Base-by-base conservation (phyloP, 37 sponge, comb jelly and placozoan species). In the Geodia barretti region DNA sequence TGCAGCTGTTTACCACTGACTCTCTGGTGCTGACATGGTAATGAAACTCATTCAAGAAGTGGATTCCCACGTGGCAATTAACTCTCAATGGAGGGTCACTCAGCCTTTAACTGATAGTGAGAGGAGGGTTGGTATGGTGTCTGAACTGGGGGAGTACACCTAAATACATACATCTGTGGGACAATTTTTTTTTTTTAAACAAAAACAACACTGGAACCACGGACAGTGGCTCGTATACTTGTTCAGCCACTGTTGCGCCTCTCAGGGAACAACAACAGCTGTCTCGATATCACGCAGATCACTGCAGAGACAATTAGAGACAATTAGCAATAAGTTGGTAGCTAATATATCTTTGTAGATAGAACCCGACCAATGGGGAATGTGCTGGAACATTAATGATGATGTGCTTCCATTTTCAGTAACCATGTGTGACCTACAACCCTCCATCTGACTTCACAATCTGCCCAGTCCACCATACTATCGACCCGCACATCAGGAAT, bases 381-480 rank as follows among this genome's bases (percentile, higher is more conserved):
- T n/a, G n/a, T n/a, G n/a, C n/a, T n/a, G n/a, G n/a, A n/a, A n/a
- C n/a, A n/a, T n/a, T n/a, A n/a, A n/a, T n/a, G n/a, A n/a, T n/a
- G n/a, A n/a, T n/a, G n/a, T n/a, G n/a, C n/a, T n/a, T n/a, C n/a
- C n/a, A n/a, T n/a, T n/a, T n/a, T n/a, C n/a, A n/a, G n/a, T n/a
- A n/a, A n/a, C n/a, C n/a, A n/a, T n/a, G n/a, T n/a, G n/a, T 77
- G 23, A 36, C 39, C 29, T 77, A 77, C 77, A 34, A 60, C 38
- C 41, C 77, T 37, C 77, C 74, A 19, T 36, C 17, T 38, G 36
- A 77, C 62, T 73, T 37, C 58, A n/a, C n/a, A 31, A 38, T 1
- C 36, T 29, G 25, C 60, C 59, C 30, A 23, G 39, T 32, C 77
- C 77, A 36, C 77, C 77, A 62, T 34, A 77, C 65, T 77, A 64